phyloP scores from a whole-genome alignment of 2,797 vertebrate genomes.

The Anabacerthia variegaticeps region DNA sequence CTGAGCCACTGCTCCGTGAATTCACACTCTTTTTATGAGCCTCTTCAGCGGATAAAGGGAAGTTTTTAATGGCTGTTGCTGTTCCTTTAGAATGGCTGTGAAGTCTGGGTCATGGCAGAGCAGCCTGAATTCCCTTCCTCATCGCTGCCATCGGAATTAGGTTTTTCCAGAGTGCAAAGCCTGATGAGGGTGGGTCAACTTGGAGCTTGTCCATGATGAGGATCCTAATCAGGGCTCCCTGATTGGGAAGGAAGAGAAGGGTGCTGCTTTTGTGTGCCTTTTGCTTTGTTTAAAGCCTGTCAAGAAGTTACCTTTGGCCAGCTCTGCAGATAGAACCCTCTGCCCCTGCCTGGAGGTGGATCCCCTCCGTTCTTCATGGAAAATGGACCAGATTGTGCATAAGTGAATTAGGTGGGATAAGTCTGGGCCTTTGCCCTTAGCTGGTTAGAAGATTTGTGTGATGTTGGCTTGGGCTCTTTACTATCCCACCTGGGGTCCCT shows the following conservation, averaged over 20 bases:
- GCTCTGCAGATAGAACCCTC: neutral
- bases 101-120: conserved; percentile 9
- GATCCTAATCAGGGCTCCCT: neutral
- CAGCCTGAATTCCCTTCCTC: neutral
- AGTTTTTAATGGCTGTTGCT: conserved; percentile 32
- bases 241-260: neutral
- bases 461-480: neutral
- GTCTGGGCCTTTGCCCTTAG: neutral
- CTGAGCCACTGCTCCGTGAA: conserved; percentile 23
- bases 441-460: neutral
- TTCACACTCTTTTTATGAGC: conserved; percentile 45
- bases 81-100: conserved; percentile 4
- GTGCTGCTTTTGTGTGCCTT: neutral
- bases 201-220: neutral
- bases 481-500: neutral
- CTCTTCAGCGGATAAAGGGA: neutral
- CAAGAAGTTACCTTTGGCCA: neutral
- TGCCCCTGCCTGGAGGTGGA: neutral
- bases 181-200: neutral
- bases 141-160: neutral
- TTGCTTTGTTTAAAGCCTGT: neutral
- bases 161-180: neutral
- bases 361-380: neutral
- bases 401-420: neutral
- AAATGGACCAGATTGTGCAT: neutral